Evolutionary conservation across 2,888 invertebrate species (phyloP).

Genomic region (Sicus ferrugineus): DNA sequence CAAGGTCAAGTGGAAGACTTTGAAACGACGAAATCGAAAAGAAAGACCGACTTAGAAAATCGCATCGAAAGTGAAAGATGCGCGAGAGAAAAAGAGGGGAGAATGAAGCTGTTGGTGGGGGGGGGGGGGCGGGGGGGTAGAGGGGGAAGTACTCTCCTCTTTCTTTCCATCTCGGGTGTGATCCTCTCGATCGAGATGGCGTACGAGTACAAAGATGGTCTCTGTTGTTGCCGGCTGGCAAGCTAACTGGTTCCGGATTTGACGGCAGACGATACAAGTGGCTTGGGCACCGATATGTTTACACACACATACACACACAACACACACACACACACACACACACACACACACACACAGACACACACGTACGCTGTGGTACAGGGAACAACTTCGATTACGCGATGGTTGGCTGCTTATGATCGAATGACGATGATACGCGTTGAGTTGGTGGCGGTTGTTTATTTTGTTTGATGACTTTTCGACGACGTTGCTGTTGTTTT

Average conservation of each 20-base stretch:
- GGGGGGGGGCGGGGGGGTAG: too few relatives aligned
- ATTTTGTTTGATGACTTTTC: conserved; percentile 33
- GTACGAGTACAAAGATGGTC: conserved; percentile 30
- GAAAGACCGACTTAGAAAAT: conserved; percentile 5
- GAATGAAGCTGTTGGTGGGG: too few relatives aligned
- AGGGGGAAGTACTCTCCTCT: conserved; percentile 19
- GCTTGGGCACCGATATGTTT: background rate
- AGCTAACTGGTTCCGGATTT: conserved; percentile 36
- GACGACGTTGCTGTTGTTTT: conserved; percentile 46
- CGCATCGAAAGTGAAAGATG: conserved; percentile 10
- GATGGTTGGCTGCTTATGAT: conserved; percentile 8
- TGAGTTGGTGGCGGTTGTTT: conserved; percentile 20
- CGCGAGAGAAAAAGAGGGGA: conserved; percentile 13
- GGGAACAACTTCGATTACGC: conserved; percentile 36
- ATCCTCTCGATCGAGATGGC: background rate
- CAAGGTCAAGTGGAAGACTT: conserved; percentile 63
- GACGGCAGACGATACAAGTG: conserved; percentile 36
- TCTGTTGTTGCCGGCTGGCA: conserved; percentile 17
- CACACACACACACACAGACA: background rate
- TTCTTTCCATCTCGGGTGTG: background rate
- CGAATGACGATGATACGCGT: background rate
- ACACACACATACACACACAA: too few relatives aligned
- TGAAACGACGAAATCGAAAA: conserved; percentile 47
- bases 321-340: too few relatives aligned
- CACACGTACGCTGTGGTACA: background rate